Base-by-base conservation (phyloP, 2,888 invertebrate genomes). In the Pomacea canaliculata region DNA sequence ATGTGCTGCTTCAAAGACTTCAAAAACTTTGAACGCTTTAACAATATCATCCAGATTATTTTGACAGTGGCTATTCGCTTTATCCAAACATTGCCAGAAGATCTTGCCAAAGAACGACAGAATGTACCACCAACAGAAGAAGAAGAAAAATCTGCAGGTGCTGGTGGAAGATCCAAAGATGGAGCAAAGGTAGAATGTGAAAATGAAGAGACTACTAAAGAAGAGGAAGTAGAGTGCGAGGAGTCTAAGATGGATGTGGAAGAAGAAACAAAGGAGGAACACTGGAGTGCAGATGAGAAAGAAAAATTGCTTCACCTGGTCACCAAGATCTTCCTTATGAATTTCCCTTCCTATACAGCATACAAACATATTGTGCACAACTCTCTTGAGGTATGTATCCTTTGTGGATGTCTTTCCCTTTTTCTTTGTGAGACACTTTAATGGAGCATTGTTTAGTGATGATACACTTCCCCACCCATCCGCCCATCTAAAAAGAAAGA, bases 1-100 rank as follows among this genome's bases (percentile, higher is more conserved):
- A 96, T 97, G 95, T 97, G 97, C 92, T 97, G 97, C 92, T 95
- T 96, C 91, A 94, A 97, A 85, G 97, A 97, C 92, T 94, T 94
- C 77, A 96, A 96, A 91, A 97, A 97, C 91, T 95, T 96, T 92
- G 97, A 97, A 90, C 93, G 96, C 84, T 96, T 97, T 91, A 96
- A 96, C 91, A 93, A 95, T 88, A 93, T 97, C 85, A 95, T 96
- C 63, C 97, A 97, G 91, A 95, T 96, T 82, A 94, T 97, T 85
- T 94, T 97, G 79, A 94, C 95, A 86, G 93, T 96, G 84, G 94
- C 95, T 71, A 94, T 97, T 78, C 94, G 95, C 89, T 95, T 96
- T 90, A 92, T 97, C 71, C 88, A 88, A 73, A 85, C 85, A 13
- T 79, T 90, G 63, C 89, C 89, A 67, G 85, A 83, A n/a, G 86